These are phyloP conservation scores for Drosophila pruinosa DNA, from an alignment of 1,140 invertebrate genomes.

Conservation along the genomic window DNA sequence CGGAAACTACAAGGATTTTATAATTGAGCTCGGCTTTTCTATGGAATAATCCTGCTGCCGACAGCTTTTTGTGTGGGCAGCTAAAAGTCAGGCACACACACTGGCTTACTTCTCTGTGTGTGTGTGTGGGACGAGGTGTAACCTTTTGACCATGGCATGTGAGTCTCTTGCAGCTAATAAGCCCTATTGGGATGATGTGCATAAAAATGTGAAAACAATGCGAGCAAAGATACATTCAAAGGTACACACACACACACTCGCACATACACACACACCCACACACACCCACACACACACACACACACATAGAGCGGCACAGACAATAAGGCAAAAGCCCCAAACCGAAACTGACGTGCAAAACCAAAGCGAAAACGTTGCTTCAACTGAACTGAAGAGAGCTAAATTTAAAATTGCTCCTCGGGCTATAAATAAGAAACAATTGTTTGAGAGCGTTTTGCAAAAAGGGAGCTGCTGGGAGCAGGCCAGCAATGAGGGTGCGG, in stretches of 20 bases:
- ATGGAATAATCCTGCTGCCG: neutral
- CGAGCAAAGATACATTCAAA: neutral
- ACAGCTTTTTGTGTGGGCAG: constrained; percentile 14
- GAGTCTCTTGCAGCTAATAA: constrained; percentile 24
- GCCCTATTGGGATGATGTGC: constrained; percentile 19
- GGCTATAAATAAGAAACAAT: constrained; percentile 71
- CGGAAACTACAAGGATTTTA: too few relatives aligned
- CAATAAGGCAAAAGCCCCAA: neutral
- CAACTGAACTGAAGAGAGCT: constrained; percentile 38
- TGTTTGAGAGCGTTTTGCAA: constrained; percentile 58
- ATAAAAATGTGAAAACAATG: constrained; percentile 28
- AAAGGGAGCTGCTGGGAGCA: neutral
- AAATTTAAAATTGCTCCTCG: constrained; percentile 69
- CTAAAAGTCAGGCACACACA: neutral
- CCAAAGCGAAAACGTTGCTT: constrained; percentile 38
- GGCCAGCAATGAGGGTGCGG: neutral
- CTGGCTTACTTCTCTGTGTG: neutral
- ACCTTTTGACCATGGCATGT: constrained; percentile 25
- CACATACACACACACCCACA: neutral
- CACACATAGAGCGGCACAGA: neutral
- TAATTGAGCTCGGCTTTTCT: neutral
- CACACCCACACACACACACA: neutral
- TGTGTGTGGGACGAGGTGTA: constrained; percentile 1
- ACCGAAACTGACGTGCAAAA: constrained; percentile 14
- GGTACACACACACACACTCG: neutral